These are phyloP conservation scores for Borostomias antarcticus DNA, from an alignment of 2,797 vertebrate genomes.

Conservation along the genomic window DNA sequence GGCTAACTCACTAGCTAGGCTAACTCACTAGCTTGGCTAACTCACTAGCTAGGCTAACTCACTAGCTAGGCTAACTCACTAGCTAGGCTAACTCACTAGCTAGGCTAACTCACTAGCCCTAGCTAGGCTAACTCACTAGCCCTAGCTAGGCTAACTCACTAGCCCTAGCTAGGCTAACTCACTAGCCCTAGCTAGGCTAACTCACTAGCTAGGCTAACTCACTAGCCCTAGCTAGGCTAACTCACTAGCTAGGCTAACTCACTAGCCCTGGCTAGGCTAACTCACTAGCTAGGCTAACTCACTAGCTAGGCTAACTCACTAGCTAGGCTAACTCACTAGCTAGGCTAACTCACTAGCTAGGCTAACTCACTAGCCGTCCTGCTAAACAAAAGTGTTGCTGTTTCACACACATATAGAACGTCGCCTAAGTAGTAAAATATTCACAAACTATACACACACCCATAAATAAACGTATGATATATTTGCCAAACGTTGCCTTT, in stretches of 20 bases:
- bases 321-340: constrained; percentile 27
- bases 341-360: constrained; percentile 10
- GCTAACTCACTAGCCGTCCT: not conserved
- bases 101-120: not conserved
- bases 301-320: not conserved
- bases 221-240: not conserved
- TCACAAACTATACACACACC: not conserved
- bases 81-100: too few relatives aligned
- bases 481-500: not conserved
- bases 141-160: not conserved
- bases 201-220: not conserved
- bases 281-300: too few relatives aligned
- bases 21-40: too few relatives aligned
- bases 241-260: not conserved
- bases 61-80: not conserved
- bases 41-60: not conserved
- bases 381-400: not conserved
- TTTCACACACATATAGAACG: not conserved
- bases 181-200: too few relatives aligned
- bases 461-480: not conserved
- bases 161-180: not conserved
- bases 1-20: too few relatives aligned
- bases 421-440: not conserved
- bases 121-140: not conserved
- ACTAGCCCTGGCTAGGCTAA: too few relatives aligned